Conservation (phyloP, 2,888 invertebrate genomes). For the Drosophila rubida region DNA sequence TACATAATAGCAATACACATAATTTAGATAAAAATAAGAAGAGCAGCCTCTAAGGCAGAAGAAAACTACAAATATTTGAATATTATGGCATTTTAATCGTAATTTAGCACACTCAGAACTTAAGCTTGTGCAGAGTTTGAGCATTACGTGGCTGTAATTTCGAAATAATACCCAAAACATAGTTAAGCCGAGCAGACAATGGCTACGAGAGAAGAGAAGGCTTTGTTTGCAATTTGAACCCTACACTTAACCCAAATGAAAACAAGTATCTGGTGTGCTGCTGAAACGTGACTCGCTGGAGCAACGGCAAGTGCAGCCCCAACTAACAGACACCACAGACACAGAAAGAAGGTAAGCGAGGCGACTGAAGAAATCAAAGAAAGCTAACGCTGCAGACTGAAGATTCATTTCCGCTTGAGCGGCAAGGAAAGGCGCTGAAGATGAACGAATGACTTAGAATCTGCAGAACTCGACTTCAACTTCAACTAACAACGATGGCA, state of each 20-base stretch:
- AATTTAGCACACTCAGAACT: not conserved
- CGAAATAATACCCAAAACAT: conserved; percentile 24
- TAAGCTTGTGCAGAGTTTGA: not conserved
- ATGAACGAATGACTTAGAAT: conserved; percentile 78
- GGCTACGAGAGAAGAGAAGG: not conserved
- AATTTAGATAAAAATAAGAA: too few relatives aligned
- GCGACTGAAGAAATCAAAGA: conserved; percentile 39
- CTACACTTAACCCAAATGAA: conserved; percentile 77
- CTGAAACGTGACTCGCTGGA: conserved; percentile 63
- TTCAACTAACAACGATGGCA: conserved; percentile 5
- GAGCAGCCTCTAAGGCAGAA: too few relatives aligned
- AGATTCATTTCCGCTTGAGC: conserved; percentile 75
- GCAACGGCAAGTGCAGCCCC: conserved; percentile 31
- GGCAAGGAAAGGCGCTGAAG: conserved; percentile 56
- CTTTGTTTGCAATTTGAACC: conserved; percentile 49
- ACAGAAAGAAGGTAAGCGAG: conserved; percentile 18
- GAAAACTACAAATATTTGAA: not conserved
- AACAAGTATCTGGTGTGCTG: conserved; percentile 42
- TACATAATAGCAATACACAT: not conserved
- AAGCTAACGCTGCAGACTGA: conserved; percentile 35
- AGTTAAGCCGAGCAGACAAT: conserved; percentile 17
- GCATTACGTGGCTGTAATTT: conserved; percentile 13
- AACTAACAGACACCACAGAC: not conserved
- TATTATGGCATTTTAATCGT: not conserved
- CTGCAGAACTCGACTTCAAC: conserved; percentile 7